Evolutionary conservation across 2,888 invertebrate genomes (phyloP).

Genomic region (Latheticus oryzae): DNA sequence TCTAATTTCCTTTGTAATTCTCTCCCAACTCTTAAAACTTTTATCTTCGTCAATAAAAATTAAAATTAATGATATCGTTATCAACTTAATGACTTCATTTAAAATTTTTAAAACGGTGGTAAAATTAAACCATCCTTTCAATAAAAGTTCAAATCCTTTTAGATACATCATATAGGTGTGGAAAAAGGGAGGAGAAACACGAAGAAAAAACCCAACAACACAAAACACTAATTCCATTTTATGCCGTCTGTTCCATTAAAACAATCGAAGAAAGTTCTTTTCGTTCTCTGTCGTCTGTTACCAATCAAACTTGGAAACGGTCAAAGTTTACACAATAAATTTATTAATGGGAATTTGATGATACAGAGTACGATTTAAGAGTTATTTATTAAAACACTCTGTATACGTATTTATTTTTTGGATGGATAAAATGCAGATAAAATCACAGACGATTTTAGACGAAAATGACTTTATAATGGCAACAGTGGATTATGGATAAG

Average conservation of each 20-base stretch:
- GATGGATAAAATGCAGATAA: conserved; percentile 1
- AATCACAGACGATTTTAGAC: background rate
- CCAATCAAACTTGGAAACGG: conserved; percentile 21
- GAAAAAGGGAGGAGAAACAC: background rate
- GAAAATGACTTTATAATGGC: conserved; percentile 30
- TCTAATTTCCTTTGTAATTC: too few relatives aligned
- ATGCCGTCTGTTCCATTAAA: conserved; percentile 25
- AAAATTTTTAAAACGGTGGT: conserved; percentile 12
- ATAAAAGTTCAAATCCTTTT: too few relatives aligned
- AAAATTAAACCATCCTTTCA: conserved; percentile 1
- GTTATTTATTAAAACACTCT: too few relatives aligned
- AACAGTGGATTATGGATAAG: conserved; percentile 27
- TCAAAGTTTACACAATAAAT: conserved; percentile 14
- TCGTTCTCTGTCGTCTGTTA: conserved; percentile 2
- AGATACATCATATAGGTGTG: background rate
- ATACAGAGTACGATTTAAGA: too few relatives aligned
- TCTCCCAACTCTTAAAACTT: conserved; percentile 11
- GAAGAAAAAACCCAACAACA: background rate
- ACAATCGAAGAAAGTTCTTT: conserved; percentile 19
- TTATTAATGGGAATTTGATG: conserved; percentile 21
- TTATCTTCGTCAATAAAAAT: conserved; percentile 26
- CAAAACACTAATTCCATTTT: conserved; percentile 10
- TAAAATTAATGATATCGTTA: conserved; percentile 25
- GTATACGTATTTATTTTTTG: background rate
- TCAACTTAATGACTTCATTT: conserved; percentile 9